Evolutionary conservation across 2,113 vertebrate species (phyloP), one percentile per base, ranked within the genome.

Genomic region (Chloroceryle aenea): DNA sequence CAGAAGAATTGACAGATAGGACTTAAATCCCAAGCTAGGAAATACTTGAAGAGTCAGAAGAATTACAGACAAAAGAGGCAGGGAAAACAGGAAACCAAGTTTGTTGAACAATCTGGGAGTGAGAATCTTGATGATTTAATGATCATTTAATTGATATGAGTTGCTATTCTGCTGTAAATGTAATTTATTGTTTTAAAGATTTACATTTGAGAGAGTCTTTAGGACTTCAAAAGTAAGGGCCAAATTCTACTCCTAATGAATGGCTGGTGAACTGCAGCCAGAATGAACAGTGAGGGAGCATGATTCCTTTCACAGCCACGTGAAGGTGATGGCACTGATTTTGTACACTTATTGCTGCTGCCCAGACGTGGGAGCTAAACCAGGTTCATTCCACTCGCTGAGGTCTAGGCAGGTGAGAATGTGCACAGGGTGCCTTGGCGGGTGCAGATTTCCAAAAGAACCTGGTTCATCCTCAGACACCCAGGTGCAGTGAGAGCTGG

Each of bases 21-120:
- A 92, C 53, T 73, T 93, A 91, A 96, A 98, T 96, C 91, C 73
- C 91, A 94, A 91, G 91, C 96, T 97, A 97, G 96, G 97, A 98
- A 98, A 98, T 98, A 97, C 95, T 97, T 97, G 79, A 77, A 97
- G 98, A 96, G 94, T 98, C 97, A 97, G 93, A 96, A 81, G 88
- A 96, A 42, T 95, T 94, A 59, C 53, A 97, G 95, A 90, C 90
- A 97, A 74, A 93, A 93, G 71, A 86, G 47, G 66, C 26, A 86
- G 73, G 75, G 97, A 98, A 97, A 97, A 93, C 96, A 98, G 98
- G 97, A 98, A 96, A 97, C 83, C 36, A 6, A 55, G 3, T 62
- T 34, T 62, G 59, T 9, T 75, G 72, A 45, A 56, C 27, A 45
- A 81, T 69, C 36, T 48, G 55, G 50, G 64, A 86, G 34, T 1